These are phyloP conservation scores for Trilocha varians DNA, from an alignment of 2,888 invertebrate species.

Conservation along the genomic window DNA sequence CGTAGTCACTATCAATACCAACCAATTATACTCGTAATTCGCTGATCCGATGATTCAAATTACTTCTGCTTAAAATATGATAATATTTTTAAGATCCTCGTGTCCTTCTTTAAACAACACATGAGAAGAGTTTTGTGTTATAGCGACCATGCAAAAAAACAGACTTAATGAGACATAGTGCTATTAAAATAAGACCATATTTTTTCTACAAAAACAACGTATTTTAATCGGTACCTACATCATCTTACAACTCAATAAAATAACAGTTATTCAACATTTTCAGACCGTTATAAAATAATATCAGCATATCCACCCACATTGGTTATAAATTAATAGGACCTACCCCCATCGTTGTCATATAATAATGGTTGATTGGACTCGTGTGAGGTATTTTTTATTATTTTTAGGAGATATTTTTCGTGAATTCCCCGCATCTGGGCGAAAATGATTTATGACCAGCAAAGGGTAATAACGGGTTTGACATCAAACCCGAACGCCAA, in stretches of 20 bases:
- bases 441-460: slow-evolving; percentile 46
- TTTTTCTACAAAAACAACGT: not conserved
- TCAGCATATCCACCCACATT: slow-evolving; percentile 70
- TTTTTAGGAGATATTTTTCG: slow-evolving; percentile 50
- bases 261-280: slow-evolving; percentile 46
- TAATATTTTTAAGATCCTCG: no score
- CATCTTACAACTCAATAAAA: slow-evolving; percentile 50
- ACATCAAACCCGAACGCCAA: slow-evolving; percentile 13
- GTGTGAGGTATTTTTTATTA: slow-evolving; percentile 70
- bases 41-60: no score
- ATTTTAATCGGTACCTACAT: slow-evolving; percentile 16
- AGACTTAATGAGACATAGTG: no score
- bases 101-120: no score
- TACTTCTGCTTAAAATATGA: no score
- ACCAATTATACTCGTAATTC: no score
- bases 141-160: no score
- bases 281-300: slow-evolving; percentile 58
- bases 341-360: slow-evolving; percentile 64
- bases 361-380: slow-evolving; percentile 63
- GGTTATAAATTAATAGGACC: slow-evolving; percentile 72
- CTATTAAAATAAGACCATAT: no score
- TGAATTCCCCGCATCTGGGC: slow-evolving; percentile 51
- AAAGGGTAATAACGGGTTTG: slow-evolving; percentile 39
- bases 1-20: no score
- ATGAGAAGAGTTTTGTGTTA: no score